Base-by-base conservation (phyloP, 2,113 vertebrate genomes). In the Sterna hirundo region DNA sequence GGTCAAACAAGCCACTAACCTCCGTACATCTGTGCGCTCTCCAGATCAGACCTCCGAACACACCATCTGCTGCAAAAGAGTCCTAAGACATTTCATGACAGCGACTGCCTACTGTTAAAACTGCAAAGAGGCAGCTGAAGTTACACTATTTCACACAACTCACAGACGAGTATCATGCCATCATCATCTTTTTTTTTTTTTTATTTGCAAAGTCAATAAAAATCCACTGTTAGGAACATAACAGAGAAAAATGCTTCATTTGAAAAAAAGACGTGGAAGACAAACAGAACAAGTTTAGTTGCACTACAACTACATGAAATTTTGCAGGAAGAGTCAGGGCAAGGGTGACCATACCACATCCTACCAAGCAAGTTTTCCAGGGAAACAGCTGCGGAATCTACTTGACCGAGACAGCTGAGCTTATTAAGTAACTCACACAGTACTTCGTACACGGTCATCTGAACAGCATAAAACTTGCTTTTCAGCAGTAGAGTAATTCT, bases 131-230 rank as follows among this genome's bases (percentile, higher is more conserved):
- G 70, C 66, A 83, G 7, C 72, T 66, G 30, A 49, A 70, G 62
- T 51, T 40, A 5, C 2, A 17, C 58, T 26, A 23, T 25, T 64
- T 14, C 23, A 77, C 29, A 58, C 32, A 79, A 71, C 83, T 38
- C 64, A 65, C 36, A 78, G 58, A n/a, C 68, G 25, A 79, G 18
- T 20, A 69, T 13, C 62, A 18, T 58, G 25, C 49, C 36, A n/a
- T 10, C 20, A 11, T 47, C 20, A 6, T 32, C 14, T 15, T 17
- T 18, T 27, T 4, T 40, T 5, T 30, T 42, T 12, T 44, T 79
- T 93, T 84, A 89, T 95, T 95, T 94, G 86, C 78, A 93, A 94
- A 90, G 82, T 91, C 86, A 94, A 82, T 95, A 95, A 79, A 97
- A 96, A 89, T 89, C 44, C 83, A 93, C 85, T 49, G 38, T 83